phyloP scores from a whole-genome alignment of 2,888 invertebrate genomes.

The Megalurothrips usitatus region DNA sequence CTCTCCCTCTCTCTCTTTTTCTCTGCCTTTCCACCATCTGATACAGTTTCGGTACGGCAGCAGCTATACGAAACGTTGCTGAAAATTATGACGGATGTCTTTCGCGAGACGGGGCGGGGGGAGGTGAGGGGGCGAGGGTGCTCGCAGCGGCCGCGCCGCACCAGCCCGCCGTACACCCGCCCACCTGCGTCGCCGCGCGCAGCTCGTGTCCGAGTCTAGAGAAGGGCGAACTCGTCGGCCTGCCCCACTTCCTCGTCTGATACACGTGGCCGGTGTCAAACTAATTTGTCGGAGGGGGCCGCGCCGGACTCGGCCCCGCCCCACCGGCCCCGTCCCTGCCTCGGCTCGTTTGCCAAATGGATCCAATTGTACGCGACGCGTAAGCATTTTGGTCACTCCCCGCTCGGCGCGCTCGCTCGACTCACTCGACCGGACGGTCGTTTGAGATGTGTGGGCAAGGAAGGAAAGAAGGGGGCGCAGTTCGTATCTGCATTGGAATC shows the following conservation, averaged over 20 bases:
- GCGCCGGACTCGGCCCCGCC: background rate
- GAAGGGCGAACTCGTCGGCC: background rate
- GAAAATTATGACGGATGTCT: slow-evolving; percentile 2
- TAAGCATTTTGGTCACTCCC: slow-evolving; percentile 22
- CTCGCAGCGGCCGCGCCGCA: background rate
- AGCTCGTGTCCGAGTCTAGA: background rate
- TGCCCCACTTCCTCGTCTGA: background rate
- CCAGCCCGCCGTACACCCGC: background rate
- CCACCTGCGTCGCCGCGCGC: background rate
- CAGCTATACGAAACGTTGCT: slow-evolving; percentile 4
- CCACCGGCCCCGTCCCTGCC: background rate
- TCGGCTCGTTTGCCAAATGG: slow-evolving; percentile 16
- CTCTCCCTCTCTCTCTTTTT: background rate
- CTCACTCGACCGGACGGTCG: background rate
- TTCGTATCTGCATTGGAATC: background rate
- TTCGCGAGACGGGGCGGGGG: background rate
- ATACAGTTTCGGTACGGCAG: background rate
- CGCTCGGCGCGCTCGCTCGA: background rate
- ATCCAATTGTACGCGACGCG: slow-evolving; percentile 20
- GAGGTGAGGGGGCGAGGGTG: background rate
- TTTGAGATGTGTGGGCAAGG: background rate
- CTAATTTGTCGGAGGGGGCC: slow-evolving; percentile 24
- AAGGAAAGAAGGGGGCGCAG: slow-evolving; percentile 18
- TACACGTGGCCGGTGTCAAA: slow-evolving; percentile 13
- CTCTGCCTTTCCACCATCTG: background rate